These are phyloP conservation scores for Virgularia gustaviana DNA, from an alignment of 92 coral and sea anemone genomes.

Conservation along the genomic window DNA sequence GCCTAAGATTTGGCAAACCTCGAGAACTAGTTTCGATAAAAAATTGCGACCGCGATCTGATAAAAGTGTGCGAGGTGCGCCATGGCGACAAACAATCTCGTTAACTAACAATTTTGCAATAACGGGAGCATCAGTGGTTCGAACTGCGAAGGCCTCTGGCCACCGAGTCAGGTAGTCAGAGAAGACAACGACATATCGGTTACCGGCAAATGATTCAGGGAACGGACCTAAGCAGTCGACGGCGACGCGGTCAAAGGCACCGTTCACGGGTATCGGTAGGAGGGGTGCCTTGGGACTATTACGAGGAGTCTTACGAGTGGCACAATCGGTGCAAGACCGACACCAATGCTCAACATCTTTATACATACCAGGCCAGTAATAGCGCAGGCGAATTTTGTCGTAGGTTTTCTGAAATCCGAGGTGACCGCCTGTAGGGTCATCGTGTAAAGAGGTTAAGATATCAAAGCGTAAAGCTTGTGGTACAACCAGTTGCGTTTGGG, in stretches of 20 bases:
- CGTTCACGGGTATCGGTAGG: conserved; percentile 36
- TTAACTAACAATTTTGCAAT: conserved; percentile 49
- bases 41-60: conserved; percentile 59
- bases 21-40: conserved; percentile 44
- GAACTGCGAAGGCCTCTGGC: conserved; percentile 63
- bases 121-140: conserved; percentile 34
- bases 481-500: conserved; percentile 38
- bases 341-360: conserved; percentile 60
- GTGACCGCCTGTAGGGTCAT: conserved; percentile 51
- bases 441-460: conserved; percentile 49
- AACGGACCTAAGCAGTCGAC: conserved; percentile 68
- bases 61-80: conserved; percentile 46
- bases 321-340: conserved; percentile 46
- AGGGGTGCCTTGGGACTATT: conserved; percentile 19
- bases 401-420: conserved; percentile 58
- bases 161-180: conserved; percentile 55
- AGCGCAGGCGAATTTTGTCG: conserved; percentile 44
- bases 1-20: no score
- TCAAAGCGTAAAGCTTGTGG: conserved; percentile 44
- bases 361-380: conserved; percentile 60
- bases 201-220: conserved; percentile 48
- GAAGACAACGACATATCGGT: conserved; percentile 51
- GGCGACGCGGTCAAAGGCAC: conserved; percentile 47
- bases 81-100: conserved; percentile 51
- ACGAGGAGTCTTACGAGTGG: conserved; percentile 50